Evolutionary conservation across 1,140 invertebrate species (phyloP).

Genomic region (Drosophila dunni): DNA sequence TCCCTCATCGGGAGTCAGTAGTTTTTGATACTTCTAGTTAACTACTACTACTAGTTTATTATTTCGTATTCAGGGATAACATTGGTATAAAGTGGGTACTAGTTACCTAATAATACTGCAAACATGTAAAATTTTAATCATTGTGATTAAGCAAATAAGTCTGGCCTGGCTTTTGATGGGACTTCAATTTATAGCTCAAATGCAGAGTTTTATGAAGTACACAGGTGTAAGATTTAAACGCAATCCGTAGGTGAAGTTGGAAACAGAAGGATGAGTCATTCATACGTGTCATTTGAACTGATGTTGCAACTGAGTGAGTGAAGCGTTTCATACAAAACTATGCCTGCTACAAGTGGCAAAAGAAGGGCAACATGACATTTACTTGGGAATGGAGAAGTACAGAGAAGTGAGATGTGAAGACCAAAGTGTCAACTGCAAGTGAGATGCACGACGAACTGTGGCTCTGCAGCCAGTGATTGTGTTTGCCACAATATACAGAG

Average conservation of each 20-base stretch:
- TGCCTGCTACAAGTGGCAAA: constrained; percentile 61
- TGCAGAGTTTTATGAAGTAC: too few species aligned
- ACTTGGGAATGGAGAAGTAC: constrained; percentile 14
- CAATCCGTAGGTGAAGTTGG: too few species aligned
- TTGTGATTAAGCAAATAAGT: too few species aligned
- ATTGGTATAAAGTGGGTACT: too few species aligned
- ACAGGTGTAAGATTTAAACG: too few species aligned
- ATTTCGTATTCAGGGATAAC: too few species aligned
- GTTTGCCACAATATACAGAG: constrained; percentile 64
- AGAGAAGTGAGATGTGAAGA: constrained; percentile 3
- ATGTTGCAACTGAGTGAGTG: constrained; percentile 52
- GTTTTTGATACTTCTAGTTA: constrained; percentile 88
- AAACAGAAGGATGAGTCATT: background rate
- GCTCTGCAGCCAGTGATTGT: constrained; percentile 68
- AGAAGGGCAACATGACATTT: constrained; percentile 63
- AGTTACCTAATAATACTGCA: too few species aligned
- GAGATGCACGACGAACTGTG: constrained; percentile 45
- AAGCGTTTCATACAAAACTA: constrained; percentile 48
- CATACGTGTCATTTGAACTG: constrained; percentile 45
- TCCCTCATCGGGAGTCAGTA: constrained; percentile 93
- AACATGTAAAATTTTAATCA: too few species aligned
- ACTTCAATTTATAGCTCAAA: too few species aligned
- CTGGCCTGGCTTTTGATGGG: too few species aligned
- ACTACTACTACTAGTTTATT: too few species aligned
- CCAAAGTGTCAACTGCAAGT: constrained; percentile 77